phyloP scores from a whole-genome alignment of 2,113 vertebrate species.

The Paratilapia polleni region DNA sequence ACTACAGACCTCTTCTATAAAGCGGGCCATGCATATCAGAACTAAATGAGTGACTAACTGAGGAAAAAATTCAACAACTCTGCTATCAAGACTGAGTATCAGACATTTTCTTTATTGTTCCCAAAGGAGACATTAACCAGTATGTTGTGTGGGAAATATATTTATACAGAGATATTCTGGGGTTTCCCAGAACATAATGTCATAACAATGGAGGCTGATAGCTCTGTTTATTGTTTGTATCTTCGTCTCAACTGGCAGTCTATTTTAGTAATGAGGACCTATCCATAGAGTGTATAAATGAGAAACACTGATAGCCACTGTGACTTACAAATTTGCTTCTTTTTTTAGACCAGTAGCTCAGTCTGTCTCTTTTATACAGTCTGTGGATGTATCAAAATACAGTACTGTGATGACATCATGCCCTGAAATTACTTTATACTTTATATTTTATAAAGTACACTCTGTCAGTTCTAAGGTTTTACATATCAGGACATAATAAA shows the following conservation, averaged over 20 bases:
- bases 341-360: too few species aligned
- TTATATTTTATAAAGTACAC: too few species aligned
- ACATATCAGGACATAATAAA: not conserved
- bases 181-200: constrained; percentile 33
- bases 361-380: too few species aligned
- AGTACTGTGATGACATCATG: too few species aligned
- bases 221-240: constrained; percentile 46
- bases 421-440: too few species aligned
- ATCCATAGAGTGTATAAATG: not conserved
- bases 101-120: not conserved
- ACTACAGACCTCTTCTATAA: constrained; percentile 15
- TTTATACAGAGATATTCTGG: constrained; percentile 13
- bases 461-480: fast-evolving
- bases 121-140: not conserved
- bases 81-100: not conserved
- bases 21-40: constrained; percentile 5
- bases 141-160: not conserved
- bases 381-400: too few species aligned
- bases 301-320: not conserved
- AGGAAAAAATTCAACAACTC: not conserved
- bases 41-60: not conserved
- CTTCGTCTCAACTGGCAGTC: not conserved
- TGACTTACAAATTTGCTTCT: not conserved
- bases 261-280: constrained; percentile 12
- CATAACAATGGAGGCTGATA: not conserved